Base-by-base conservation (phyloP, 2,888 invertebrate species). In the Parasteatoda lunata region DNA sequence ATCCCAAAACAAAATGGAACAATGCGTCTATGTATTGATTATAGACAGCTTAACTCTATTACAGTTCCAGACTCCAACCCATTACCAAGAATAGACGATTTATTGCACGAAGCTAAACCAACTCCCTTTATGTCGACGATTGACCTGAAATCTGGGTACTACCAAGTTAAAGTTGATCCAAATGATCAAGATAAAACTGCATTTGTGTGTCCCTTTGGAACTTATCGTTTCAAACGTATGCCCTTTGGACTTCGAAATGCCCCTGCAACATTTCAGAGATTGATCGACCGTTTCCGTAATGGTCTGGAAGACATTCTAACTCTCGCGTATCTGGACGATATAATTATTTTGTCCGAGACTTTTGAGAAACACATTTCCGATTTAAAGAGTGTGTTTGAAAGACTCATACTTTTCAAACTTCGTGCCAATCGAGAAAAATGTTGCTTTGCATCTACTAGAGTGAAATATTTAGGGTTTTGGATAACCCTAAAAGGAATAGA, bases 1-100 rank as follows among this genome's bases (percentile, higher is more conserved):
- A 70, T 82, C n/a, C 59, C 82, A 7, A 82, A 82, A n/a, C n/a
- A 69, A 13, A 30, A 81, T 48, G 75, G 73, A n/a, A 73, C n/a
- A 13, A 45, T 65, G 9, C 47, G 78, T n/a, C 54, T 78, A 54
- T 78, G 71, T 13, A 47, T 72, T 0, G 79, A 79, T 5, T 81
- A 68, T 52, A 30, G 52, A 5, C 66, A 68, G 15, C 30, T 70
- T 7, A 82, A 66, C 52, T 54, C 54, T 5, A 59, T 51, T 9
- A 30, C 30, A 30, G 30, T 30, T 30, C 30, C 30, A 30, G 30
- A 30, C 30, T 30, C 30, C 30, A 1, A 30, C 30, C 30, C 30
- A 30, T 30, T 30, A 30, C 30, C 30, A 30, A 30, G 30, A 30
- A 30, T 30, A 30, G 30, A 30, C 30, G 30, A 30, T 30, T 30